A percentile compares a stretch with the other conserved stretches of the same genome.
Evolutionary conservation across 2,113 vertebrate genomes (phyloP).

Genomic region (Cinclus cinclus): DNA sequence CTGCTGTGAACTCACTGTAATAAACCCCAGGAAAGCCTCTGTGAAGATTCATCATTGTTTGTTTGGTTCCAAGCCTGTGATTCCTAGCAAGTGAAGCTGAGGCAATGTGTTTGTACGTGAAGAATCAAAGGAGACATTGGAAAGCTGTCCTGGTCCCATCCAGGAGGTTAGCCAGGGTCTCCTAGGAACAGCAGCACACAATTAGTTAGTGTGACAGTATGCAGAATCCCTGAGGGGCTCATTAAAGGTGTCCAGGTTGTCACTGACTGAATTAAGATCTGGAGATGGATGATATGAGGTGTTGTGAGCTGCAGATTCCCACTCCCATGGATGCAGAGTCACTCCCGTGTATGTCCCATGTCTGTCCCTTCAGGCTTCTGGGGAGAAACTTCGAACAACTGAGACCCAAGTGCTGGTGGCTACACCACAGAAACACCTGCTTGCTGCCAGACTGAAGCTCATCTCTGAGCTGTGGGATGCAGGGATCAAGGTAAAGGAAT

Average conservation of each 20-base stretch:
- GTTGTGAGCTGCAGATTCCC: neutral
- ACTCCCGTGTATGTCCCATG: accelerated
- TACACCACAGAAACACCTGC: constrained; percentile 89
- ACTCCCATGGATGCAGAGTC: neutral
- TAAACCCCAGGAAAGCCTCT: neutral
- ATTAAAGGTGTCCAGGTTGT: neutral
- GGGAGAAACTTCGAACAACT: constrained; percentile 83
- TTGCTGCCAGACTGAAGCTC: constrained; percentile 84
- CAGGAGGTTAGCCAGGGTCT: neutral
- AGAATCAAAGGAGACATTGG: neutral
- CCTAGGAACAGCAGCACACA: neutral
- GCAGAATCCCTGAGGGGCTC: neutral
- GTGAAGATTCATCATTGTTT: neutral
- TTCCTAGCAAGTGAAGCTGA: neutral
- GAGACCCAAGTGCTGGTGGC: constrained; percentile 94
- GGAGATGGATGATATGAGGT: neutral
- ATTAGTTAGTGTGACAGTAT: neutral
- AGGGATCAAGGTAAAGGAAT: constrained; percentile 86
- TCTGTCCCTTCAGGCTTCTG: constrained; percentile 56
- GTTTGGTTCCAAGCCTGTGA: neutral
- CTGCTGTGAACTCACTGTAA: neutral
- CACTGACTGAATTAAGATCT: neutral
- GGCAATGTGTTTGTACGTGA: neutral
- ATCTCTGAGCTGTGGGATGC: constrained; percentile 87
- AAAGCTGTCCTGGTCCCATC: neutral